phyloP scores from a whole-genome alignment of 2,113 vertebrate species.

The Microtus ochrogaster region DNA sequence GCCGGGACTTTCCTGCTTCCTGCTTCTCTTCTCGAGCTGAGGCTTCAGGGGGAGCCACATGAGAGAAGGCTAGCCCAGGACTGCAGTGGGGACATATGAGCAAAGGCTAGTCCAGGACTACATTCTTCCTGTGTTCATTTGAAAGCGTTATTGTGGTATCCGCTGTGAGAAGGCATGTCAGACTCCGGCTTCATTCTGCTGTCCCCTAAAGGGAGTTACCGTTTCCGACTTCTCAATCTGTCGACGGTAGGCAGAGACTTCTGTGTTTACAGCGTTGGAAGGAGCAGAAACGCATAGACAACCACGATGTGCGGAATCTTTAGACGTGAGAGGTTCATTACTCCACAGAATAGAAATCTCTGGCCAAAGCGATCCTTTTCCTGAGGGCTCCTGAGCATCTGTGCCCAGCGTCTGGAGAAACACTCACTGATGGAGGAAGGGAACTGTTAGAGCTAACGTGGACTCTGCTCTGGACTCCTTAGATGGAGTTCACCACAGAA shows the following conservation, averaged over 20 bases:
- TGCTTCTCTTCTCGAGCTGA: too few relatives aligned
- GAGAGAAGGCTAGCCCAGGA: not conserved
- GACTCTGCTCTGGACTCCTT: not conserved
- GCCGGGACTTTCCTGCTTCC: not conserved
- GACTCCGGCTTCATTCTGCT: not conserved
- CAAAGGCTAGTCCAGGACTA: not conserved
- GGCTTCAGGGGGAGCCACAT: not conserved
- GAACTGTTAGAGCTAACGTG: not conserved
- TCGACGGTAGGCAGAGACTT: not conserved
- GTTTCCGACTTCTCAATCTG: not conserved
- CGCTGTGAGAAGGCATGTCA: not conserved
- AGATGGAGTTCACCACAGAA: not conserved
- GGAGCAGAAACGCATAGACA: not conserved
- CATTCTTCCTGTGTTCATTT: not conserved
- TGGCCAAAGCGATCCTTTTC: not conserved
- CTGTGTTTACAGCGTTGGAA: not conserved
- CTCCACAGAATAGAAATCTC: not conserved
- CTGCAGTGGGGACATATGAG: not conserved
- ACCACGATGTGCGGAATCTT: not conserved
- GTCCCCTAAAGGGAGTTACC: not conserved
- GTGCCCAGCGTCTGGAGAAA: not conserved
- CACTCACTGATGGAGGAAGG: not conserved
- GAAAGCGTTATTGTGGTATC: conserved; percentile 17
- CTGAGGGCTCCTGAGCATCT: not conserved
- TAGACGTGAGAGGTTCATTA: not conserved